Base-by-base conservation (phyloP, 37 sponge, comb jelly and placozoan species). In the Theonella swinhoei region DNA sequence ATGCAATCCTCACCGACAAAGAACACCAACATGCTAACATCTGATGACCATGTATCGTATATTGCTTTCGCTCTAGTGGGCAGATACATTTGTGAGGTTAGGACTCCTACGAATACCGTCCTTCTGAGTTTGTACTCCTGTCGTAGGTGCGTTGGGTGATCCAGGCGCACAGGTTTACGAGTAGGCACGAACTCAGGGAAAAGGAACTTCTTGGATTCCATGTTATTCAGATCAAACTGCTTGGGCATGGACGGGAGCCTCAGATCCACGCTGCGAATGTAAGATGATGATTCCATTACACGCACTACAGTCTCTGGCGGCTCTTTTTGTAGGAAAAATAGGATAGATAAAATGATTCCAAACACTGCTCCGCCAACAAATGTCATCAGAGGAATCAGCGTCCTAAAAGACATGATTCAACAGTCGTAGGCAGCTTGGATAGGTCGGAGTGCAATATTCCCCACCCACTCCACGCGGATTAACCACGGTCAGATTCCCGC, bases 11-110 rank as follows among this genome's bases (percentile, higher is more conserved):
- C 86, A 0, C 88, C 91, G 0, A 88, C 84, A 65, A 77, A 92
- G 67, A 92, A 81, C 58, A 32, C 41, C 2, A 92, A 24, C 68
- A 88, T 88, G 54, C 36, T 80, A 71, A 88, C 68, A 8, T 92
- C 91, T 14, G 33, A 43, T 0, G 84, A 90, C 93, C 93, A 92
- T 0, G 93, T 92, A 2, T 83, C 85, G 73, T 85, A 80, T 29
- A 92, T 70, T 3, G 93, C 82, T 25, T 60, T 63, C 2, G 93
- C 93, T 25, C 93, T 64, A 1, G 93, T 92, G 14, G 65, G 24
- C 43, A 92, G 70, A 67, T 88, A 88, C 17, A 80, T 79, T 63
- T 85, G 77, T 14, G 85, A 75, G 0, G 93, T 88, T 25, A 92
- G 43, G n/a, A 92, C 90, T 11, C 88, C 93, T 1, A 92, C 78